Base-by-base conservation (phyloP, 2,888 invertebrate genomes). In the Ormyrus rosae region DNA sequence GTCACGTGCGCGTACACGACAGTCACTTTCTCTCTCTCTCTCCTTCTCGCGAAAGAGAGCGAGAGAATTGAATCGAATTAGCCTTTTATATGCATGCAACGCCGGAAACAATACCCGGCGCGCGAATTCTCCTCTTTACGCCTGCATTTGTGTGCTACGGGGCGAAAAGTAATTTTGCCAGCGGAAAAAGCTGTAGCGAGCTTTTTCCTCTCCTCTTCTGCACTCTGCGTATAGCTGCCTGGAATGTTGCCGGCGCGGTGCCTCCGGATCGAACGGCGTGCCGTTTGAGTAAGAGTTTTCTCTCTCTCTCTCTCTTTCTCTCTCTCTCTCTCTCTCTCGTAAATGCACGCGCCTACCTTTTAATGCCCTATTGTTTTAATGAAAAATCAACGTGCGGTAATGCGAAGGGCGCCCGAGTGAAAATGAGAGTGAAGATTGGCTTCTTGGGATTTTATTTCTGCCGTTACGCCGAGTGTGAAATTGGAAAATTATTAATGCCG, bases 31-130 rank as follows among this genome's bases (percentile, higher is more conserved):
- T 11, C 7, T 19, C 13, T 34, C 53, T 1, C 19, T 51, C 19
- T 67, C 51, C 13, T 4, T 65, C n/a, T 51, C 50, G 19, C 6
- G 67, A 75, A 67, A 67, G 75, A 34, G 67, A 75, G 67, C 75
- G 67, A 13, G 50, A 69, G 56, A 70, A 69, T 70, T 34, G 71
- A 71, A 78, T 78, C 70, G 55, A 71, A 77, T 77, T 70, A 77
- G 64, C 50, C 13, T 48, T 71, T 65, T 63, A 56, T 50, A 8
- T 50, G 48, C 34, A 56, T 56, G 56, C 46, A 76, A n/a, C 0
- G n/a, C 9, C 19, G 68, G 19, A 65, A 73, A 73, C 73, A 65
- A 72, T 72, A n/a, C 8, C 11, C 11, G 64, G 64, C 8, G 19
- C 19, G 7, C 51, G 19, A 67, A 53, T 68, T 55, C 63, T 11